These are phyloP conservation scores for Nasonia longicornis DNA, from an alignment of 1,140 invertebrate species.

Conservation along the genomic window DNA sequence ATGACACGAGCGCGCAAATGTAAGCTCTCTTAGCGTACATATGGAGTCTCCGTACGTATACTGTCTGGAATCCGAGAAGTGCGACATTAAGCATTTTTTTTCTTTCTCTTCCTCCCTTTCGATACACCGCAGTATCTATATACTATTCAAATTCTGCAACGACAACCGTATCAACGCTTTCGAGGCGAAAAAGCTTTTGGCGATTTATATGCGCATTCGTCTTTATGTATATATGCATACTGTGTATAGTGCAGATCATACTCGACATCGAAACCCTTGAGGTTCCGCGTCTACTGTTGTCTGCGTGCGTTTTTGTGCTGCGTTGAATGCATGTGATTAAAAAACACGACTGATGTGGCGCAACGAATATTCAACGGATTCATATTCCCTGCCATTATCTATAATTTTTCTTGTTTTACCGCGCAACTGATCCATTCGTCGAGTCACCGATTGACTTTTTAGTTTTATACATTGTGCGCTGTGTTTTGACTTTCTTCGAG, in stretches of 20 bases:
- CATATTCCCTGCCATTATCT: constrained; percentile 1
- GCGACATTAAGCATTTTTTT: constrained; percentile 52
- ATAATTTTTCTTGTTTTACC: background rate
- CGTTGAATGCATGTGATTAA: constrained; percentile 36
- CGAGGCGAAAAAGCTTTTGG: constrained; percentile 38
- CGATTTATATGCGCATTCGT: background rate
- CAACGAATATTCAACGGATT: constrained; percentile 14
- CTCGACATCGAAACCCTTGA: background rate
- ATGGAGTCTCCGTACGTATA: constrained; percentile 55
- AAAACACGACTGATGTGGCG: background rate
- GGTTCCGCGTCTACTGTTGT: background rate
- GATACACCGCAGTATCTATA: constrained; percentile 56
- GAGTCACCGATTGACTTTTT: background rate
- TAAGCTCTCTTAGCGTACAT: constrained; percentile 53
- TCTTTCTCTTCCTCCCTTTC: background rate
- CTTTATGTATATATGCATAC: background rate
- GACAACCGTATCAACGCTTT: constrained; percentile 38
- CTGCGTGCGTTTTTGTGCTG: no score
- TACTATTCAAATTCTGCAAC: constrained; percentile 56
- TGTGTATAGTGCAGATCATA: background rate
- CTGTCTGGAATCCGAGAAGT: constrained; percentile 51
- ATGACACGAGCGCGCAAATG: background rate
- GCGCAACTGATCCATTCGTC: background rate
- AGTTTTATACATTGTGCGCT: background rate
- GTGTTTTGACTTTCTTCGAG: background rate